phyloP scores from a whole-genome alignment of 2,888 invertebrate genomes.

The Epinotia ramella region DNA sequence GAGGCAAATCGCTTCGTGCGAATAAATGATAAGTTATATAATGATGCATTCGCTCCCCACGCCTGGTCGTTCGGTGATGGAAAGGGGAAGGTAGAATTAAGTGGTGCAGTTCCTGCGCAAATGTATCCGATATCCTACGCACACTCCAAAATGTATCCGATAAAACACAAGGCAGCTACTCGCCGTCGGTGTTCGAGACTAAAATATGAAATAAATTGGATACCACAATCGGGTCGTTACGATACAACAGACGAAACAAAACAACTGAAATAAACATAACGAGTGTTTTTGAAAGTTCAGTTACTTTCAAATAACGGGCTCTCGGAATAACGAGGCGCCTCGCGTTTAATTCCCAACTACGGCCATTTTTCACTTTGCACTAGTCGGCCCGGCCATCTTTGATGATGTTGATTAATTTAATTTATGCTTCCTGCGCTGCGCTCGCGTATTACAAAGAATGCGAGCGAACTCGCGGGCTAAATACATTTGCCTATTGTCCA shows the following conservation, averaged over 20 bases:
- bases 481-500: too few relatives aligned
- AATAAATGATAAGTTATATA: too few relatives aligned
- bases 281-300: slow-evolving; percentile 37
- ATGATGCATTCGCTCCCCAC: too few relatives aligned
- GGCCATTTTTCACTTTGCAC: slow-evolving; percentile 23
- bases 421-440: background rate
- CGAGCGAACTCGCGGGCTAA: too few relatives aligned
- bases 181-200: too few relatives aligned
- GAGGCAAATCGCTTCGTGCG: too few relatives aligned
- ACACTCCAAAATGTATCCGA: too few relatives aligned
- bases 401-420: background rate
- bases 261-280: slow-evolving; percentile 41
- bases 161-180: too few relatives aligned
- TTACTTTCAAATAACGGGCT: slow-evolving; percentile 35
- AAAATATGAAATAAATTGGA: slow-evolving; percentile 8
- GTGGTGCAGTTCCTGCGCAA: too few relatives aligned
- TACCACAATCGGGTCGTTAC: slow-evolving; percentile 15
- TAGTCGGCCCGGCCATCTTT: background rate
- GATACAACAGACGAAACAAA: slow-evolving; percentile 27
- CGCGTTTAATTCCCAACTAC: slow-evolving; percentile 17
- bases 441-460: background rate
- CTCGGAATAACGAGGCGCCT: slow-evolving; percentile 30
- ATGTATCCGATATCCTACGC: too few relatives aligned
- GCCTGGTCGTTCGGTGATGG: too few relatives aligned
- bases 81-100: too few relatives aligned